Conservation (phyloP, 2,797 vertebrate species). For the Pyrocephalus nanus region DNA sequence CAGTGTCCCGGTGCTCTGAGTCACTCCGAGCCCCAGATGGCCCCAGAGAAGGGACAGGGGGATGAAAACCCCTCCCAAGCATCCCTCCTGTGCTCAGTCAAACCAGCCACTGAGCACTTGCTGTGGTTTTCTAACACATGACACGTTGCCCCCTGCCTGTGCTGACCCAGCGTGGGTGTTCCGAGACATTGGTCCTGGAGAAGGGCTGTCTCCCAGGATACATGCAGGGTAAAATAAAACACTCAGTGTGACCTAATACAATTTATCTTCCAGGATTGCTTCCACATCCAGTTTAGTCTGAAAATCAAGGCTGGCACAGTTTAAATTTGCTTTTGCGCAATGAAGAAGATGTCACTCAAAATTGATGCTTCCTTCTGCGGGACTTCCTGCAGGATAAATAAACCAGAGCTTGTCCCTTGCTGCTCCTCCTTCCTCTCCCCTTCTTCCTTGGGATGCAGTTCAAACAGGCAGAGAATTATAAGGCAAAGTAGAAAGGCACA, state of each 20-base stretch:
- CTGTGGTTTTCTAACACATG: rapidly evolving
- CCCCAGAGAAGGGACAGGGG: background rate
- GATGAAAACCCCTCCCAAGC: background rate
- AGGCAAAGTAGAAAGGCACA: background rate
- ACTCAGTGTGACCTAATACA: background rate
- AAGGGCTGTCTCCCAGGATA: background rate
- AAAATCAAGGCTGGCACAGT: background rate
- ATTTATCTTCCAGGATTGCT: background rate
- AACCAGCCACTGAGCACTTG: background rate
- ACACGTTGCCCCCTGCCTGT: rapidly evolving
- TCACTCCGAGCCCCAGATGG: rapidly evolving
- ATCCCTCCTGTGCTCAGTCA: background rate
- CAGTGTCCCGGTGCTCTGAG: rapidly evolving
- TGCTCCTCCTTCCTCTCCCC: background rate
- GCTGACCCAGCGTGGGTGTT: background rate
- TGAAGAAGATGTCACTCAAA: background rate
- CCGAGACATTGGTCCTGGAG: background rate
- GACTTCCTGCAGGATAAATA: background rate
- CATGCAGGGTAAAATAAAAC: background rate
- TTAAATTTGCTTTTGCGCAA: constrained; percentile 1
- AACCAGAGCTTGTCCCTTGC: background rate
- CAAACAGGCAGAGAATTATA: background rate
- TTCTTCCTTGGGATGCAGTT: background rate
- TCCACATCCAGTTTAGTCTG: constrained; percentile 10
- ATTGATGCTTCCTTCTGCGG: background rate